A percentile compares a stretch with the other conserved stretches of the same genome.
phyloP scores from a whole-genome alignment of 2,888 invertebrate genomes.

The Eristalis intricaria region DNA sequence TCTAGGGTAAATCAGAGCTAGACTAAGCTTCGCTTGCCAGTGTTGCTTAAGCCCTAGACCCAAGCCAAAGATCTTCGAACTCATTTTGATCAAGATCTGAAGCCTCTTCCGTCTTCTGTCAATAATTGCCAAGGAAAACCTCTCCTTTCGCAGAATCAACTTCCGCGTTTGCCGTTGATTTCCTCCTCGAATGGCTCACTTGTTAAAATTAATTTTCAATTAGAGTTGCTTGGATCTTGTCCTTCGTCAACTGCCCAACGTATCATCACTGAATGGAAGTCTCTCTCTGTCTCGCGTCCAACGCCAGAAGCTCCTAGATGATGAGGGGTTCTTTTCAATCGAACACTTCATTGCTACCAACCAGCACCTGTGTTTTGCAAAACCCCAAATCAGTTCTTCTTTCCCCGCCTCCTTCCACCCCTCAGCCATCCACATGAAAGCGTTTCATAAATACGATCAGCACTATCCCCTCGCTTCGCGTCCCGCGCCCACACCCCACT shows the following conservation, averaged over 20 bases:
- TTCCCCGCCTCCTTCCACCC: not conserved
- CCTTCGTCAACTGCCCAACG: not conserved
- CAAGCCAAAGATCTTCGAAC: too few relatives aligned
- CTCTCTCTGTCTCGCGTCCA: not conserved
- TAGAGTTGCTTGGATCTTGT: not conserved
- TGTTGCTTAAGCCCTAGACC: too few relatives aligned
- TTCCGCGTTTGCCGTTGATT: not conserved
- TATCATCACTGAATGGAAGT: not conserved
- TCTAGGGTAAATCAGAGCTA: too few relatives aligned
- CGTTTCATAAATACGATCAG: not conserved
- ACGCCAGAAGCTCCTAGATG: not conserved
- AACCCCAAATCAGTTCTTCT: not conserved
- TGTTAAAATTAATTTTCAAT: not conserved
- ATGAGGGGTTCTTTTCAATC: not conserved
- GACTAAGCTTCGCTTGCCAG: too few relatives aligned
- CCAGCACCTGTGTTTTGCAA: not conserved
- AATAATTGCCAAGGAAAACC: too few relatives aligned
- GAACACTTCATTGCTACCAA: not conserved
- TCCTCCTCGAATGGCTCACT: not conserved
- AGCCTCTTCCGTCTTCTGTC: too few relatives aligned
- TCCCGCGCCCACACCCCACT: conserved; percentile 11
- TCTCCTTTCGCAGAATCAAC: not conserved
- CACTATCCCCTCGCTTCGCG: not conserved
- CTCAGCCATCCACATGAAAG: not conserved
- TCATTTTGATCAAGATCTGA: too few relatives aligned